Base-by-base conservation (phyloP, 2,888 invertebrate species). In the Deilephila porcellus region DNA sequence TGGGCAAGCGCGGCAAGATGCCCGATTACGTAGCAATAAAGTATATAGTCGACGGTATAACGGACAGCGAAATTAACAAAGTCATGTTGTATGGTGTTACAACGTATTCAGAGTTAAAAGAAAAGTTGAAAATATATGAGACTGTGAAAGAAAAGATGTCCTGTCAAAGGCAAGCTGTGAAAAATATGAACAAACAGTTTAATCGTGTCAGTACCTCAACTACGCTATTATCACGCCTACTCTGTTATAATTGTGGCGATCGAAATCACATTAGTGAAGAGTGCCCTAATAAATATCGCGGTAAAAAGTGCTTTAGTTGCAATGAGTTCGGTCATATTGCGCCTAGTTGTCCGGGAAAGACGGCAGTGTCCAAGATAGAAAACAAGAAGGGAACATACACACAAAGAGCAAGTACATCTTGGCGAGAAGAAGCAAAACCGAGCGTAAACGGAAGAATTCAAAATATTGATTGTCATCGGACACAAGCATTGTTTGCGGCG, bases 41-140 rank as follows among this genome's bases (percentile, higher is more conserved):
- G 2, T 84, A 83, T 37, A 81, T 82, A 0, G 73, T 83, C 0
- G 81, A 83, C 0, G 81, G 82, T 3, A 82, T 83, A 29, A n/a
- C n/a, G 25, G 60, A 60, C 20, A 20, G 60, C 0, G 78, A 80
- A 32, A 71, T 34, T 0, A 82, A 81, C 20, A 82, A 82, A 74
- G 60, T 74, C 0, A 76, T 82, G 71, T 34, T 81, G 1, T 82
- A 79, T 20, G 81, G 81, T 1, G 79, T 74, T 0, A 80, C 76
- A 0, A 74, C 79, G 0, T 82, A 81, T 34, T 1, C 59, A 0
- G 76, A 73, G 3, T 53, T 81, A 0, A 81, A 81, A 32, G 77
- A 82, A 25, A 83, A 79, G 32, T n/a, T 82, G 1, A 73, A 73
- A 17, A 73, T 78, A 0, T 79, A 82, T 56, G 78, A 81, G 53